Evolutionary conservation across 92 coral and sea anemone species (phyloP).

Genomic region (Epizoanthus fatuus): DNA sequence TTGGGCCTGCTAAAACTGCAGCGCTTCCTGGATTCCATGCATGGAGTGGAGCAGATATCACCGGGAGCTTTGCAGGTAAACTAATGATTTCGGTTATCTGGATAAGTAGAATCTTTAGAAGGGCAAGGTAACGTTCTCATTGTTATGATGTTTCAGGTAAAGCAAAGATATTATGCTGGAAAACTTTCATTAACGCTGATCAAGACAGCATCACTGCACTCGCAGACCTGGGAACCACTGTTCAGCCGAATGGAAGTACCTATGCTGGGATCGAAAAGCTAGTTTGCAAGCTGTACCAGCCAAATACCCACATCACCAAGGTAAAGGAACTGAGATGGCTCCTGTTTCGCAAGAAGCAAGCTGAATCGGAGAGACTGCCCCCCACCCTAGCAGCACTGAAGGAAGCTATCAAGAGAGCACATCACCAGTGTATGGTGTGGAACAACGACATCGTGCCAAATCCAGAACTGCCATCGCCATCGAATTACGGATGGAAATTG

Average conservation of each 20-base stretch:
- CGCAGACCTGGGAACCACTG: conserved; percentile 32
- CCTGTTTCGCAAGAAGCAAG: conserved; percentile 29
- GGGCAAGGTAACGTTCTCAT: conserved; percentile 14
- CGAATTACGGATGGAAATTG: conserved; percentile 49
- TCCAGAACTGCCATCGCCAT: too few species aligned
- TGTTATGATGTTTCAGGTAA: conserved; percentile 23
- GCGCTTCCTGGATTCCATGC: conserved; percentile 71
- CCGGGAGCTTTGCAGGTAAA: conserved; percentile 47
- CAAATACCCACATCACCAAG: too few species aligned
- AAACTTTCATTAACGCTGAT: conserved; percentile 32
- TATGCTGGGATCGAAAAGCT: background rate
- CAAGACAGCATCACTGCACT: conserved; percentile 38
- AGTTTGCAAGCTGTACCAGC: too few species aligned
- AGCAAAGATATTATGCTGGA: conserved; percentile 41
- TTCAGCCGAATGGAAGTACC: conserved; percentile 2
- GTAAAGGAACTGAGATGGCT: too few species aligned
- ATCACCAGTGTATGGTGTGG: conserved; percentile 68
- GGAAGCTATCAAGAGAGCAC: conserved; percentile 36
- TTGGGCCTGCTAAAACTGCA: conserved; percentile 62
- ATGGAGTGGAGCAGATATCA: conserved; percentile 46
- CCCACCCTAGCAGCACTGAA: conserved; percentile 15
- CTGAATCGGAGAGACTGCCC: conserved; percentile 45
- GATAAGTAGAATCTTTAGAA: conserved; percentile 19
- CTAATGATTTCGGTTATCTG: conserved; percentile 6
- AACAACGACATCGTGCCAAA: too few species aligned